These are phyloP conservation scores for Craseonycteris thonglongyai DNA, from an alignment of 2,113 vertebrate genomes.

Conservation along the genomic window DNA sequence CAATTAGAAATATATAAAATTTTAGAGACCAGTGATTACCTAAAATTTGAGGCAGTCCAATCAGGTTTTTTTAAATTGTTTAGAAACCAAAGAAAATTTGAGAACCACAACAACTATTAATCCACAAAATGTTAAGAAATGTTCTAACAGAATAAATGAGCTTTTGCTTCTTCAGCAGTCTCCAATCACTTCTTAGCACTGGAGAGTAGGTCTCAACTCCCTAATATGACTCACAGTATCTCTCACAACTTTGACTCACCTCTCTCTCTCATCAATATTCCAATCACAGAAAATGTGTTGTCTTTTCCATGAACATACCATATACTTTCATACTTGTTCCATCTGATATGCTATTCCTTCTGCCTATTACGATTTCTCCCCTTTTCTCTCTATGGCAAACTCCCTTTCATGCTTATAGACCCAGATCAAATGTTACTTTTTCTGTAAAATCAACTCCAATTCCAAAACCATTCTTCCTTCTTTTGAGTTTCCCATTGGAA, in stretches of 20 bases:
- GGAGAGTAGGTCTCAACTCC: background rate
- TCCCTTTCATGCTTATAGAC: background rate
- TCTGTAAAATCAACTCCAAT: background rate
- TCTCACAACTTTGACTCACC: background rate
- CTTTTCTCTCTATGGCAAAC: background rate
- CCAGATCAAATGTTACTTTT: background rate
- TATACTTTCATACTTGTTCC: background rate
- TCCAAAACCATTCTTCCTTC: background rate
- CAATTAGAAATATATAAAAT: background rate
- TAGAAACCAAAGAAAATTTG: slow-evolving; percentile 7
- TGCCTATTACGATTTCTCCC: background rate
- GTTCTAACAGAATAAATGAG: background rate
- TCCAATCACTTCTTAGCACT: background rate
- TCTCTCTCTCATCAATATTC: background rate
- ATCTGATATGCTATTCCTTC: background rate
- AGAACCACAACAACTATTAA: background rate
- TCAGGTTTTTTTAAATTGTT: background rate
- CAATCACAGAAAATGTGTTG: background rate
- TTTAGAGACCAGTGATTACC: background rate
- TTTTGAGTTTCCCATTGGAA: background rate
- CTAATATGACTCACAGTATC: background rate
- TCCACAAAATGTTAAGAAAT: background rate
- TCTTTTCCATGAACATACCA: background rate
- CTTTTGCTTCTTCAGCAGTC: background rate
- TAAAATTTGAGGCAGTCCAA: background rate